phyloP scores from a whole-genome alignment of 1,140 invertebrate genomes.

The Ganaspis sp. region DNA sequence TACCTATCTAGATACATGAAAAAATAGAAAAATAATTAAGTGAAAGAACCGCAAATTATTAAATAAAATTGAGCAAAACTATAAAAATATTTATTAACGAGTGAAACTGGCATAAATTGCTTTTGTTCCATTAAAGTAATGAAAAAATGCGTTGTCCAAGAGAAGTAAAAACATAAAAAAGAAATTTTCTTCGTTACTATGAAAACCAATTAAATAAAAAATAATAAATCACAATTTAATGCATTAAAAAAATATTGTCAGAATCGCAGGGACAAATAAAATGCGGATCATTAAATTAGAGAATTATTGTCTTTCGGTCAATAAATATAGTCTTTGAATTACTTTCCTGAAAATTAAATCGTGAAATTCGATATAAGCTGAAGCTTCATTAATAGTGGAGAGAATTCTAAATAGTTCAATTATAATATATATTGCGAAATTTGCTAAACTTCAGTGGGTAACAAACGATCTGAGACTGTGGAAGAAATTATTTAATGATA shows the following conservation, averaged over 20 bases:
- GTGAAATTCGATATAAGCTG: neutral
- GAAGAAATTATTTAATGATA: constrained; percentile 19
- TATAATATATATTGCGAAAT: constrained; percentile 10
- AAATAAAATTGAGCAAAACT: too few relatives aligned
- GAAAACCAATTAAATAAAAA: neutral
- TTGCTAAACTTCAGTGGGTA: neutral
- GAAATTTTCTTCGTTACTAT: neutral
- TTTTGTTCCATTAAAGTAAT: too few relatives aligned
- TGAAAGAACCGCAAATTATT: too few relatives aligned
- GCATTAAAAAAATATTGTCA: neutral
- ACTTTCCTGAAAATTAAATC: neutral
- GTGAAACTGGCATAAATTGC: too few relatives aligned
- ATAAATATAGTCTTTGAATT: neutral
- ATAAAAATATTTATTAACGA: too few relatives aligned
- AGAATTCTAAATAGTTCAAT: constrained; percentile 18
- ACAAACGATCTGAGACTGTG: neutral
- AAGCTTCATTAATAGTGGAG: neutral
- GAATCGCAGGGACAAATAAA: neutral
- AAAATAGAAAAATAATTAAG: too few relatives aligned
- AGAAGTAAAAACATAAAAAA: too few relatives aligned
- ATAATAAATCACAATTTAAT: neutral
- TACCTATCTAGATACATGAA: too few relatives aligned
- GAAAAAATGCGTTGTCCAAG: too few relatives aligned
- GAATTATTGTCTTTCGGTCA: neutral
- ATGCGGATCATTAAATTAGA: neutral